Percentiles rank a stretch among this genome's conserved stretches.
phyloP scores from a whole-genome alignment of 2,113 vertebrate genomes.

The Sinocyclocheilus anophthalmus region DNA sequence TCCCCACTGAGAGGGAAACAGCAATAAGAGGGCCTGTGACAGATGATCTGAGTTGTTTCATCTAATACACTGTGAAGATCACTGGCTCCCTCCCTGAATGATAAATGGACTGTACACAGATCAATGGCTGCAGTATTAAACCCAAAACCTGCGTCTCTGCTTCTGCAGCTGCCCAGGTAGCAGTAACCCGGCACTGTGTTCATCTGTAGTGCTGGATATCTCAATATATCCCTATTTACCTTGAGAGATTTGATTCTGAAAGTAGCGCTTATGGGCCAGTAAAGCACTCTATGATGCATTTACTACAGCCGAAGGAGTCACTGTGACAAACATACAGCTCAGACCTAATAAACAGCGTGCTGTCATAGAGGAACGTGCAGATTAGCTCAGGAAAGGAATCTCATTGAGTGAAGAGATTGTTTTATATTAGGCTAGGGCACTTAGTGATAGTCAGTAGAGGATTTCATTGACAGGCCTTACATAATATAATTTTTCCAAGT shows the following conservation, averaged over 20 bases:
- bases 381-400: not conserved
- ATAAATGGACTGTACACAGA: constrained; percentile 91
- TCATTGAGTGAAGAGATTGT: not conserved
- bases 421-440: not conserved
- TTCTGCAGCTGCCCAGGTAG: not conserved
- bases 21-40: constrained; percentile 89
- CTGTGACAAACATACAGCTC: not conserved
- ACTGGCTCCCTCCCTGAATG: constrained; percentile 91
- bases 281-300: not conserved
- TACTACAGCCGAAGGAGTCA: not conserved
- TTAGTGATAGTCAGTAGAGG: not conserved
- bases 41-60: constrained; percentile 93
- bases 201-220: constrained; percentile 23
- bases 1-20: constrained; percentile 85
- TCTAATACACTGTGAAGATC: constrained; percentile 95
- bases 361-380: not conserved
- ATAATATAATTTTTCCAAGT: not conserved
- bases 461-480: not conserved
- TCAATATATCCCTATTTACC: constrained; percentile 47
- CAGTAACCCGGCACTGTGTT: not conserved
- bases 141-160: constrained; percentile 60
- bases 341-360: not conserved
- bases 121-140: constrained; percentile 85
- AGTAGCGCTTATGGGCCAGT: not conserved
- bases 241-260: constrained; percentile 43